Evolutionary conservation across 2,113 vertebrate genomes (phyloP), one percentile per base, ranked within the genome.

Genomic region (Tachysurus fulvidraco): DNA sequence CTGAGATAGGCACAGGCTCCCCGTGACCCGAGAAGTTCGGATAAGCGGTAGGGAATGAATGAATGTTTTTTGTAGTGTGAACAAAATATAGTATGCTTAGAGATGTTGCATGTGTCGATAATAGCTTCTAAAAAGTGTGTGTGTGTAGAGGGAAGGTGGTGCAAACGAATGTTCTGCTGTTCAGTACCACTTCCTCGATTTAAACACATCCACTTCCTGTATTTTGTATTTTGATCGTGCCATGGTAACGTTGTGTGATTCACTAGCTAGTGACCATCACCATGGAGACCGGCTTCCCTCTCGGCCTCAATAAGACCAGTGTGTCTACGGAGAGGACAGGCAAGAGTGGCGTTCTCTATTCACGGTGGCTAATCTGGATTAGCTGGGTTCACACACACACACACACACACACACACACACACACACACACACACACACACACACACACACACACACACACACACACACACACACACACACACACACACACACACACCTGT

Each of bases 141-240:
- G 11, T 23, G 36, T 21, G 71, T 46, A 1, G 17, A 14, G 65
- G 13, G 64, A 14, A 10, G 0, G 76, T n/a, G 3, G 76, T 55
- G 52, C 77, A 1, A 50, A 36, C 36, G 36, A 79, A 57, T 79
- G 77, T 77, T 50, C 44, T 76, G 23, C 44, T 77, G 8, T 57
- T 77, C 36, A 67, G 84, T 76, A 50, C 67, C 60, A 74, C 52
- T 84, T 69, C 84, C 30, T 57, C 19, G 84, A 86, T 83, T 83
- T 64, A 55, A 87, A 85, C 67, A 57, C 67, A 88, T 78, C 57
- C 86, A 88, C 85, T 88, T 91, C 91, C 88, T 90, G 83, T 89
- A 89, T 88, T 89, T 88, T 90, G 83, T 89, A 89, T 88, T 89
- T 88, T 88, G 74, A 86, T 88, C 50, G 83, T 87, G 80, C 79